Percentiles rank a stretch among this genome's conserved stretches.
Evolutionary conservation across 1,140 invertebrate genomes (phyloP).

Genomic region (Aplysia californica): DNA sequence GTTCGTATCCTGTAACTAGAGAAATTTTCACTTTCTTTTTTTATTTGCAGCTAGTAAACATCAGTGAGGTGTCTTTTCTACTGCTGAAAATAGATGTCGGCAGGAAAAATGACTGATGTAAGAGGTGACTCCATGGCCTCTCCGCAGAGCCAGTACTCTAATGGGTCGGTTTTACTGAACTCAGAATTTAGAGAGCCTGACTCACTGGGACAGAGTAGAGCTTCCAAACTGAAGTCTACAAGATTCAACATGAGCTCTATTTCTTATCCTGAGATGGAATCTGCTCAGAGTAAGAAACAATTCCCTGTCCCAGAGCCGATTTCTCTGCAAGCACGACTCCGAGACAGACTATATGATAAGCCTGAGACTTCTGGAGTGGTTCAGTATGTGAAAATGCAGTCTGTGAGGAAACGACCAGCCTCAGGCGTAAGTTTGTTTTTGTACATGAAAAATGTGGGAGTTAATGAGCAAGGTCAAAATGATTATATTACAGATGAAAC

Average conservation of each 20-base stretch:
- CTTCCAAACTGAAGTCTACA: constrained; percentile 34
- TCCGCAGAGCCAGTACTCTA: constrained; percentile 42
- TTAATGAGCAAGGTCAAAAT: neutral
- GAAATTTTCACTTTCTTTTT: neutral
- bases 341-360: constrained; percentile 46
- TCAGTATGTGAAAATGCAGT: constrained; percentile 36
- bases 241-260: constrained; percentile 34
- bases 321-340: constrained; percentile 32
- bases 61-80: no score
- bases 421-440: constrained; percentile 27
- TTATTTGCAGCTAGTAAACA: no score
- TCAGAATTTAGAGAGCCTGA: constrained; percentile 40
- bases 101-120: constrained; percentile 35
- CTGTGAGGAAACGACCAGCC: constrained; percentile 7
- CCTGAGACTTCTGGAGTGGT: constrained; percentile 46
- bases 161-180: constrained; percentile 51
- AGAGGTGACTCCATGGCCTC: constrained; percentile 40
- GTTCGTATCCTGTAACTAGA: constrained; percentile 2
- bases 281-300: constrained; percentile 19
- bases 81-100: no score
- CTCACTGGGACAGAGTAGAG: constrained; percentile 24
- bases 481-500: neutral
- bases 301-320: constrained; percentile 19
- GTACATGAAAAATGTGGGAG: no score
- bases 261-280: constrained; percentile 4